phyloP scores from a whole-genome alignment of 2,888 invertebrate genomes.

The Branchinecta sandiegonensis region DNA sequence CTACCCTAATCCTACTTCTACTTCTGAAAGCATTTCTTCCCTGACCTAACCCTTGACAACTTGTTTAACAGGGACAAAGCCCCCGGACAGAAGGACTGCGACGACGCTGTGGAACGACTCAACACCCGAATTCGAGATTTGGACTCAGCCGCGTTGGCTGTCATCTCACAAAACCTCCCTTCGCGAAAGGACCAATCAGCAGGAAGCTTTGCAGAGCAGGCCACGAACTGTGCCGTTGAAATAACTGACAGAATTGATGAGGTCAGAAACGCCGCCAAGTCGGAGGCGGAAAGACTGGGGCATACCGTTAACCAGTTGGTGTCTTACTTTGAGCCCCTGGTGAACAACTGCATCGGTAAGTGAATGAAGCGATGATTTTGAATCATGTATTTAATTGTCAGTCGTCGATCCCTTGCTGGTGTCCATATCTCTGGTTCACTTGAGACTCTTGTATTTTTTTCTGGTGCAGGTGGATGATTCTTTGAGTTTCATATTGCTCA shows the following conservation, averaged over 20 bases:
- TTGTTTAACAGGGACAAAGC: slow-evolving; percentile 58
- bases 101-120: slow-evolving; percentile 61
- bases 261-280: slow-evolving; percentile 65
- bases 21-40: too few species aligned
- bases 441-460: too few species aligned
- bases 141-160: slow-evolving; percentile 72
- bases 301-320: slow-evolving; percentile 54
- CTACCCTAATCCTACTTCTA: too few species aligned
- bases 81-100: slow-evolving; percentile 89
- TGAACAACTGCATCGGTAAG: slow-evolving; percentile 59
- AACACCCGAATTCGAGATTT: slow-evolving; percentile 59
- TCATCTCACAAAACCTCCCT: slow-evolving; percentile 61
- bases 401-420: too few species aligned
- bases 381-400: too few species aligned
- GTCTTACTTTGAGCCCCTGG: slow-evolving; percentile 70
- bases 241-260: slow-evolving; percentile 71
- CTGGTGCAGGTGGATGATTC: too few species aligned
- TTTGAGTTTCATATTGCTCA: too few species aligned
- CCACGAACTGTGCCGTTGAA: slow-evolving; percentile 61
- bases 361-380: too few species aligned
- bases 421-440: too few species aligned
- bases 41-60: too few species aligned
- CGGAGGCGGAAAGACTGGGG: slow-evolving; percentile 83
- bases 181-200: slow-evolving; percentile 55
- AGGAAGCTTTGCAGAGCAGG: slow-evolving; percentile 55